These are phyloP conservation scores for Gobio gobio DNA, from an alignment of 2,113 vertebrate genomes.

Conservation along the genomic window DNA sequence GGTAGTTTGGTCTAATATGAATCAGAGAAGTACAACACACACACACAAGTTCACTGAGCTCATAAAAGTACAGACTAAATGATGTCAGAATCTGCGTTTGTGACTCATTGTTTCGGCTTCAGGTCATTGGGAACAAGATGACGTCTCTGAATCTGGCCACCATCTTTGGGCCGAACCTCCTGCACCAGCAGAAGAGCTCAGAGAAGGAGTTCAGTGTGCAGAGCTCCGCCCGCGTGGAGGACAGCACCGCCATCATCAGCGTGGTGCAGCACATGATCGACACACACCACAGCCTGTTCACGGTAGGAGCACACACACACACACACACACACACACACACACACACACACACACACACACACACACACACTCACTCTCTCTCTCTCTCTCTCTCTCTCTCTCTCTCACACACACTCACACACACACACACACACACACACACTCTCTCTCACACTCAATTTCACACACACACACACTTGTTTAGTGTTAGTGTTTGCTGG, in stretches of 20 bases:
- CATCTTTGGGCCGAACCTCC: conserved; percentile 94
- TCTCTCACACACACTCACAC: too few species aligned
- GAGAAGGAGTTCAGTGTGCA: conserved; percentile 96
- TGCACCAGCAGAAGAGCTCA: conserved; percentile 93
- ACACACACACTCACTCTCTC: too few species aligned
- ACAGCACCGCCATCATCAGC: conserved; percentile 90
- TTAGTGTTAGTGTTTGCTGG: too few species aligned
- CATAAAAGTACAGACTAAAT: too few species aligned
- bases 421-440: too few species aligned
- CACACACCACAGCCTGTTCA: conserved; percentile 86
- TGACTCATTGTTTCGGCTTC: not conserved
- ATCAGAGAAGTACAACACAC: too few species aligned
- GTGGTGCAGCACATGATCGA: conserved; percentile 93
- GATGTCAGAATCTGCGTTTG: too few species aligned
- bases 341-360: too few species aligned
- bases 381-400: too few species aligned
- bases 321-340: not conserved
- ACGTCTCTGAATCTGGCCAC: conserved; percentile 95
- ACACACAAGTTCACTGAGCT: not conserved
- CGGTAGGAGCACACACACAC: conserved; percentile 76
- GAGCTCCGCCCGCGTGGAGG: conserved; percentile 92
- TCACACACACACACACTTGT: too few species aligned
- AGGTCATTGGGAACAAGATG: conserved; percentile 98
- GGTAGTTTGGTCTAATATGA: too few species aligned
- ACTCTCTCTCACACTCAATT: too few species aligned